phyloP scores from a whole-genome alignment of 2,113 vertebrate genomes.

The Lates calcarifer region DNA sequence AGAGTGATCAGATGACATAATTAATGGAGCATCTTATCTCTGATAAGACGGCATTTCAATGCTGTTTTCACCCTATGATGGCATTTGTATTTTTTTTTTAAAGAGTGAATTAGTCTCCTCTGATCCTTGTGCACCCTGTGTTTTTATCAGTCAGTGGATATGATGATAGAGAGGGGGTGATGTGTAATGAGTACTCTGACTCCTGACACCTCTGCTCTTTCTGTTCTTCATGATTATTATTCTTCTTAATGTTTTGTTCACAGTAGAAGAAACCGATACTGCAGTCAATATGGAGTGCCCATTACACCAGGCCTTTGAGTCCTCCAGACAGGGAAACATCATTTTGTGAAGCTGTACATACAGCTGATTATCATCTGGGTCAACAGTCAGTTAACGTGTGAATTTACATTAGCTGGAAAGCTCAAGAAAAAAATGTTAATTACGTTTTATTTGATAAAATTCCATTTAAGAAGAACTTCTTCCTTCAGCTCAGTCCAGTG shows the following conservation, averaged over 20 bases:
- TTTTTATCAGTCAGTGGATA: not conserved
- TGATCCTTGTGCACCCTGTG: not conserved
- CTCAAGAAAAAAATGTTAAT: no score
- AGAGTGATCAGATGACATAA: not conserved
- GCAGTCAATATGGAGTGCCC: not conserved
- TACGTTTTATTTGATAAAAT: no score
- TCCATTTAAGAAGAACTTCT: not conserved
- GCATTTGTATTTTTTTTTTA: no score
- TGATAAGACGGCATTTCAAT: no score
- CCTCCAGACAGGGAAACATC: not conserved
- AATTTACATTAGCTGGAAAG: not conserved
- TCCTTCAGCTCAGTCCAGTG: not conserved
- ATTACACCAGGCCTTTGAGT: not conserved
- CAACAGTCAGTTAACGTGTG: not conserved
- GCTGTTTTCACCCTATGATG: not conserved
- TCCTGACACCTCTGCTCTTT: not conserved
- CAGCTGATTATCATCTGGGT: conserved; percentile 2
- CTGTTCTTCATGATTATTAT: not conserved
- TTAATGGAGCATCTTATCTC: no score
- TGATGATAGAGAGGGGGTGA: not conserved
- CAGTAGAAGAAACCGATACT: not conserved
- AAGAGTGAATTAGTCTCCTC: not conserved
- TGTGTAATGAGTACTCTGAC: not conserved
- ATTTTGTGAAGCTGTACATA: not conserved
- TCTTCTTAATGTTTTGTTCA: not conserved